Percentiles rank a stretch among this genome's conserved stretches.
phyloP scores from a whole-genome alignment of 2,113 vertebrate genomes.

The Rhombomys opimus region DNA sequence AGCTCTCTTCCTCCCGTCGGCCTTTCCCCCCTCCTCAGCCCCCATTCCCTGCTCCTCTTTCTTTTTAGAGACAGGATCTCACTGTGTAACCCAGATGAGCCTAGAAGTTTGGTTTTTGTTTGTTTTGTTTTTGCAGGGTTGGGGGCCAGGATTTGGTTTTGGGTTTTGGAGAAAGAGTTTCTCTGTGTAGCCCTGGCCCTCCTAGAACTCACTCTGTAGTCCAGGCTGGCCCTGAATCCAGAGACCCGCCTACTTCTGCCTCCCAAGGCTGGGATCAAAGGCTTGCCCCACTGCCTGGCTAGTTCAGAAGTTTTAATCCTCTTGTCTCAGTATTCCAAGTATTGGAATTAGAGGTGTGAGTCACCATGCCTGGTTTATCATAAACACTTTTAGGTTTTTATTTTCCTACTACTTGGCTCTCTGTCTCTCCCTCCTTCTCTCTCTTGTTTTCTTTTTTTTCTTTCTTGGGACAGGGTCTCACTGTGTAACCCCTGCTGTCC shows the following conservation, averaged over 20 bases:
- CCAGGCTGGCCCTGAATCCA: neutral
- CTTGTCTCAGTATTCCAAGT: neutral
- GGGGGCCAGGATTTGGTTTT: too few species aligned
- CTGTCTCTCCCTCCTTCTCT: rapidly evolving
- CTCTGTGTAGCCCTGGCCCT: neutral
- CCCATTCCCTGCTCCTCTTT: neutral
- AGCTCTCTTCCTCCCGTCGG: neutral
- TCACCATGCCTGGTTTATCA: neutral
- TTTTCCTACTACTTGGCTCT: neutral
- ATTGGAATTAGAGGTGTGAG: neutral
- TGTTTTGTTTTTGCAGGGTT: too few species aligned
- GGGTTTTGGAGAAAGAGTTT: neutral
- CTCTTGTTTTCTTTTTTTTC: neutral
- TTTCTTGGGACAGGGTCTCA: neutral
- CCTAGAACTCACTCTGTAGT: neutral
- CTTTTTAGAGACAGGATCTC: neutral
- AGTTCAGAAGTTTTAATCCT: neutral
- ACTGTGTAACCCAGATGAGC: neutral
- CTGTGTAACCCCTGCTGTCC: neutral
- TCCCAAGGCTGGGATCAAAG: neutral
- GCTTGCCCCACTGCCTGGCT: neutral
- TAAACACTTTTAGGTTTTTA: neutral
- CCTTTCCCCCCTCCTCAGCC: neutral
- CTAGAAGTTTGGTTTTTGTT: neutral
- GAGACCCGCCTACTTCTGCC: neutral